Base-by-base conservation (phyloP, 2,888 invertebrate species). In the Ceraclea dissimilis region DNA sequence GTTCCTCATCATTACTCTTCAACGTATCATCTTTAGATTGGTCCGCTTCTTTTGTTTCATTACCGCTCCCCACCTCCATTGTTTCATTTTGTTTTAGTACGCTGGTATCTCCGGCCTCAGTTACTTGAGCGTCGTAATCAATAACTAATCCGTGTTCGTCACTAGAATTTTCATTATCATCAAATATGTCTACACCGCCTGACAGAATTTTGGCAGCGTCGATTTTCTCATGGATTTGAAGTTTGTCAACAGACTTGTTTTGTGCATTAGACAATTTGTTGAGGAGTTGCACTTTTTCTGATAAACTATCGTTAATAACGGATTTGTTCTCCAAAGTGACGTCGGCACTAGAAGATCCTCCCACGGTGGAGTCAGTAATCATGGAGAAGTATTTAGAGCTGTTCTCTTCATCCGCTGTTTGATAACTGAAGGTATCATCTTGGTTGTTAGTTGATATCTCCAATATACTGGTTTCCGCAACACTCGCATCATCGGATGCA, bases 91-190 rank as follows among this genome's bases (percentile, higher is more conserved):
- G 4, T 16, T 39, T 39, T 13, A 39, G 21, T n/a, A 48, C 22
- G 1, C 13, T 10, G n/a, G 34, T 56, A 18, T 58, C 56, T 8
- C 54, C 56, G 34, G 48, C 56, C 11, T 58, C 60, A 2, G 57
- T 49, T 16, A 56, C 57, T 19, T 55, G 59, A 19, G 61, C 55
- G 39, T 61, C 61, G 59, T 77, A 77, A 67, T 78, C 78, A 55
- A 78, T 78, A 18, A 78, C 75, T 17, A 78, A 68, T 60, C 76
- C 76, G 64, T 75, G 68, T 1, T 74, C 78, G 63, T 78, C 78
- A 65, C 72, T 74, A 5, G 78, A 78, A 63, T 75, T 76, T n/a
- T 77, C 76, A 68, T 75, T 76, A 58, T 76, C 76, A 63, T 78
- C 77, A 66, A 78, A 78, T 54, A 78, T 77, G 56, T 75, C 70